Evolutionary conservation across 2,888 invertebrate species (phyloP), one percentile per base, ranked within the genome.

Genomic region (Cyaniris semiargus): DNA sequence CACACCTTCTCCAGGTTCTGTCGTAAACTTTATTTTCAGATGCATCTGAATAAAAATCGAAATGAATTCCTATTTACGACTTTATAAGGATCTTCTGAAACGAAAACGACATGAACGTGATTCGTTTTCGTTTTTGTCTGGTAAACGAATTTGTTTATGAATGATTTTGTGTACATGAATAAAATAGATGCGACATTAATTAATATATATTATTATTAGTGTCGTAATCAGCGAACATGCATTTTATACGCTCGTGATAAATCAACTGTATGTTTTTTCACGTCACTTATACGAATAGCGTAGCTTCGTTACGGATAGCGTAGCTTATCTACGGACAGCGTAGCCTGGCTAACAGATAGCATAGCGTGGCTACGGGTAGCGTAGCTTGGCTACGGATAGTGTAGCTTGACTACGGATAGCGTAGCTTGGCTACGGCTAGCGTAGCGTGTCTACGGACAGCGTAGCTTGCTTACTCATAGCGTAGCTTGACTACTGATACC

Each of bases 1-100:
- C 70, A 76, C 74, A 74, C 38, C 56, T 76, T 77, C 78, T 79
- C 76, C 76, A 76, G 78, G 78, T 78, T 76, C 76, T 70, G 75
- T 78, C 76, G 76, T 77, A 76, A 66, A 70, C 76, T 70, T 76
- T 58, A 76, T 27, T 48, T 53, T 70, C 76, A 76, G 66, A 76
- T 60, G 66, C 44, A 76, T 60, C 70, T 76, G 31, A 76, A 76
- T 76, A 70, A 76, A 76, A 76, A 48, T 76, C 48, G 27, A 53
- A 70, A 76, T 76, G 48, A 76, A 76, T 76, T 70, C 66, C 15
- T 53, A 74, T 74, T 74, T 74, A 74, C 53, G 48, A 72, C 72
- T 72, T 72, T 38, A 72, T 72, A 74, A 53, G 44, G 21, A 27
- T 18, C 15, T 48, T 15, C 6, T 18, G 48, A 53, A 18, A 48